Evolutionary conservation across 2,113 vertebrate genomes (phyloP), one percentile per base, ranked within the genome.

Genomic region (Agapornis roseicollis): DNA sequence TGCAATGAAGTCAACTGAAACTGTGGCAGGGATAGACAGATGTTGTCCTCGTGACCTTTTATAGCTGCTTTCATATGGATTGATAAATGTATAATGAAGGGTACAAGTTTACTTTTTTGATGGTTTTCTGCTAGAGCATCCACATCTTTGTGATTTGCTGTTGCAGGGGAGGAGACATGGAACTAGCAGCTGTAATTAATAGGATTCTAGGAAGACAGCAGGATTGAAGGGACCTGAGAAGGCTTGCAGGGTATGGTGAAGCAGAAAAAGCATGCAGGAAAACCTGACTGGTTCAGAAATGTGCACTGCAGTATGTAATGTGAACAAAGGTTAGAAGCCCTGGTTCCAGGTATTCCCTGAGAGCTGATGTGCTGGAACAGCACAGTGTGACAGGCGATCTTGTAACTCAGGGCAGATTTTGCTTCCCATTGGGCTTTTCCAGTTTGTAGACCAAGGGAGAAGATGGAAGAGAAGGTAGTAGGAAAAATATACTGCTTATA

Each of bases 331-430:
- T 13, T 82, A 46, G 76, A 47, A 90, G 44, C 23, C 28, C 28
- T 29, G 19, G 33, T 74, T 89, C 35, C 85, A 69, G 65, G 61
- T 66, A 10, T 55, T 92, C 61, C 72, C 50, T 61, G 73, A 16
- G 58, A 46, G 69, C 33, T 3, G 1, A 6, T 29, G 19, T 58
- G 46, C 33, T 37, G 15, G 41, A 61, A 28, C 3, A 3, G 65
- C 44, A 6, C 0, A 0, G 46, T 28, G 1, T 13, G 37, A 58
- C 63, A 61, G 53, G 41, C 2, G 1, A 3, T 5, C 49, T 27
- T 55, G 14, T 12, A 29, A 4, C 25, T 83, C 7, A 1, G 44
- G 76, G n/a, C 42, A 55, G 10, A 1, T 68, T 42, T 42, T 64
- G 18, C 71, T 72, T 80, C 78, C 29, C 5, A 0, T 17, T 33